Evolutionary conservation across 2,888 invertebrate species (phyloP).

Genomic region (Lithophane socia): DNA sequence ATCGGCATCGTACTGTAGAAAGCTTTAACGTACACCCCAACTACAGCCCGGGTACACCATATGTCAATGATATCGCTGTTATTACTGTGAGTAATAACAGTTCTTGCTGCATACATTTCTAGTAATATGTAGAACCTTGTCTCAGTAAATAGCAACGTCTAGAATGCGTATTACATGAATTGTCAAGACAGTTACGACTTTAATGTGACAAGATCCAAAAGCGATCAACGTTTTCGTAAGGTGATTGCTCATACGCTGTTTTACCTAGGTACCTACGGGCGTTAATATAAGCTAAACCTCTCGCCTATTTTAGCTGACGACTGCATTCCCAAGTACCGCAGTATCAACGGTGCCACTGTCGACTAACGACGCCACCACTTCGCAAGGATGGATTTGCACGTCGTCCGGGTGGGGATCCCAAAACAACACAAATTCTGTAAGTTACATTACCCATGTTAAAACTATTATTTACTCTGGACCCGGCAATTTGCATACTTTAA

Average conservation of each 20-base stretch:
- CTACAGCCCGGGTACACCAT: slow-evolving; percentile 43
- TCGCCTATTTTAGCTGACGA: slow-evolving; percentile 6
- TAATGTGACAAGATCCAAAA: no score
- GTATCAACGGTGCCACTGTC: slow-evolving; percentile 7
- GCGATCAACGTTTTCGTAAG: no score
- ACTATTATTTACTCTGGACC: no score
- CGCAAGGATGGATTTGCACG: neutral
- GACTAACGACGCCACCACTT: neutral
- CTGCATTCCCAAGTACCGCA: slow-evolving; percentile 1
- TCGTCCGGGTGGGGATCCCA: slow-evolving; percentile 31
- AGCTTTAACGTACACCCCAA: slow-evolving; percentile 67
- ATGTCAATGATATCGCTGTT: slow-evolving; percentile 70
- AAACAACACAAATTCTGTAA: slow-evolving; percentile 21
- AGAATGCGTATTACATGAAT: no score
- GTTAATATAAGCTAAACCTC: no score
- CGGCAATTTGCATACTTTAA: neutral
- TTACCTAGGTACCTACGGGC: no score
- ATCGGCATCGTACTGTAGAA: slow-evolving; percentile 60
- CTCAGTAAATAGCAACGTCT: no score
- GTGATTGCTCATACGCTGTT: neutral
- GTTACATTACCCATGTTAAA: neutral
- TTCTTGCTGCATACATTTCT: fast-evolving
- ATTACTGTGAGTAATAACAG: slow-evolving; percentile 68
- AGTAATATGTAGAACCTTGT: no score
- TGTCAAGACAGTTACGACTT: no score